Base-by-base conservation (phyloP, 2,888 invertebrate genomes). In the Graphium colonna region DNA sequence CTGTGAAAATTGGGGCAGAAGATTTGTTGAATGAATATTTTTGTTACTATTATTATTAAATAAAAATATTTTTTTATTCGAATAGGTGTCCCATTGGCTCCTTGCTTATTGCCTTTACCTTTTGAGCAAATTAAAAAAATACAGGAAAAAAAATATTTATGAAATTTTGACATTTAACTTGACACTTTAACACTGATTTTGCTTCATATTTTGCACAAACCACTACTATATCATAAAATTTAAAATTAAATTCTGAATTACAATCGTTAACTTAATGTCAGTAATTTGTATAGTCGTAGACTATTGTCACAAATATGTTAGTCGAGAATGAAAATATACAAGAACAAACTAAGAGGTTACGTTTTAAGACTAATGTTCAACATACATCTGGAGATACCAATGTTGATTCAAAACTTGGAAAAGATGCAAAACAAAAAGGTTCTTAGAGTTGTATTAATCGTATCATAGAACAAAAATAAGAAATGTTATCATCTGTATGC, bases 301-400 rank as follows among this genome's bases (percentile, higher is more conserved):
- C 42, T 28, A 12, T 41, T 39, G n/a, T 13, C 39, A 55, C 52
- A 61, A 69, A 56, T 39, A 82, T 82, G 80, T 75, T 73, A 59
- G 62, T 77, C 51, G 87, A 82, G 72, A 82, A 68, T 70, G 87
- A 87, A 56, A 83, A 84, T 60, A 61, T 72, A 55, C 81, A 81
- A 61, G 85, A 84, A 56, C 81, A 81, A 64, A 85, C 79, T 38
- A 87, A 88, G 76, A 82, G 79, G 71, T 77, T 88, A 74, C 84
- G 88, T 56, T 88, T 88, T 60, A 88, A 83, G 66, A 71, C 82
- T 57, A 82, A 77, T 67, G 71, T 74, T 57, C 86, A 81, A 64
- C 72, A 78, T 61, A 74, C 69, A 65, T 71, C 79, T 55, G 74
- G 72, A 57, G 86, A 86, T 67, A 62, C 67, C 58, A 73, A 59